Evolutionary conservation across 2,888 invertebrate species (phyloP), one percentile per base, ranked within the genome.

Genomic region (Cheilosia scutellata): DNA sequence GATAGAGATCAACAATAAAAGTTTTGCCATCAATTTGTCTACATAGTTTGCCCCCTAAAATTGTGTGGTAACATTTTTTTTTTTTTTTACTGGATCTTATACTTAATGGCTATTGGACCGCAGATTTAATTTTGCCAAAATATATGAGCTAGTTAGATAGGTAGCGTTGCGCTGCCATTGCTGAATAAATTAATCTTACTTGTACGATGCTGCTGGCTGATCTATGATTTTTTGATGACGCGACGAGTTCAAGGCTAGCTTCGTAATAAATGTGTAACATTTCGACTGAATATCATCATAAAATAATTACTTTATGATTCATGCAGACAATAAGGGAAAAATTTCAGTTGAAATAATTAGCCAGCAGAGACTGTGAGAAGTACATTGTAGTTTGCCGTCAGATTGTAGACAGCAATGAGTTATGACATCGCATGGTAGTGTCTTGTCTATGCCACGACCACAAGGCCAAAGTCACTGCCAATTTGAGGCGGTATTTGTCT

Each of bases 1-100:
- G 86, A 86, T 86, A 86, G 76, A 62, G 86, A 86, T 86, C 86
- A 77, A 77, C 86, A 86, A 86, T 86, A 77, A 86, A 86, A 86
- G 75, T 86, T 86, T 68, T 77, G 76, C 82, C 86, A 86, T 86
- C 86, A 86, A 86, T 86, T 86, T 82, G 86, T 86, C 86, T 86
- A 77, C 66, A 29, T 55, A 60, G 44, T 47, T 40, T 2, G 72
- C 62, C 72, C 55, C 16, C 40, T 44, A 49, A 40, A 66, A 20
- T 49, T 53, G 16, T 55, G 37, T 62, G 62, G 53, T 60, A 40
- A 49, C 33, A 33, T 62, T 57, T 33, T n/a, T 33, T 25, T 55
- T 25, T 55, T 25, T 6, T 44, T 44, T 29, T n/a, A 49, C 7
- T 47, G 7, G 16, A 37, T 25, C 4, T 49, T 47, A n/a, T 29